phyloP scores from a whole-genome alignment of 2,113 vertebrate species.

The Phocoena sinus region DNA sequence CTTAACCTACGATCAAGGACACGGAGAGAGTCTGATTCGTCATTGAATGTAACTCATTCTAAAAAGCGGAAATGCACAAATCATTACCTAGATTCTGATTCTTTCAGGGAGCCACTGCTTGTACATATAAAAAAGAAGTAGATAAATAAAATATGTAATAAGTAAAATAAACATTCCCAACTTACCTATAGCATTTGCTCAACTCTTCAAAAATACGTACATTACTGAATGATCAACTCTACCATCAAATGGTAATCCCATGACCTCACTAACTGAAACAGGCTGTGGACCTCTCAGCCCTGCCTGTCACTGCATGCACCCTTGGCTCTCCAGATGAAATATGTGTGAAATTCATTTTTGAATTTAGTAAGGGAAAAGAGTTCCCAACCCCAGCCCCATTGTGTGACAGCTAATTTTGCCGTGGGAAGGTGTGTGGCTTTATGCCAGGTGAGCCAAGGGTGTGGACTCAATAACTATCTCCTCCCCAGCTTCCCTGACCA shows the following conservation, averaged over 20 bases:
- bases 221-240: background rate
- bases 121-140: background rate
- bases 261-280: background rate
- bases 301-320: background rate
- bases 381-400: background rate
- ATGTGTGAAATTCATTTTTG: background rate
- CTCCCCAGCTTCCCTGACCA: background rate
- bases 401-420: background rate
- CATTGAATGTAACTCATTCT: background rate
- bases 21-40: background rate
- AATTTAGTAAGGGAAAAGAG: background rate
- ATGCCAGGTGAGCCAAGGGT: background rate
- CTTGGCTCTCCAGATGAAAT: background rate
- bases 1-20: background rate
- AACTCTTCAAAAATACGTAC: background rate
- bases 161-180: background rate
- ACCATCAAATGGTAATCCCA: background rate
- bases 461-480: background rate
- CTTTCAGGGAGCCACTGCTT: background rate
- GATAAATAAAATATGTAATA: background rate
- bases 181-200: background rate
- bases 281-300: background rate
- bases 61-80: background rate
- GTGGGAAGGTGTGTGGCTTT: background rate
- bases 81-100: background rate